Conservation (phyloP, 2,888 invertebrate genomes). For the Drosophila mercatorum region DNA sequence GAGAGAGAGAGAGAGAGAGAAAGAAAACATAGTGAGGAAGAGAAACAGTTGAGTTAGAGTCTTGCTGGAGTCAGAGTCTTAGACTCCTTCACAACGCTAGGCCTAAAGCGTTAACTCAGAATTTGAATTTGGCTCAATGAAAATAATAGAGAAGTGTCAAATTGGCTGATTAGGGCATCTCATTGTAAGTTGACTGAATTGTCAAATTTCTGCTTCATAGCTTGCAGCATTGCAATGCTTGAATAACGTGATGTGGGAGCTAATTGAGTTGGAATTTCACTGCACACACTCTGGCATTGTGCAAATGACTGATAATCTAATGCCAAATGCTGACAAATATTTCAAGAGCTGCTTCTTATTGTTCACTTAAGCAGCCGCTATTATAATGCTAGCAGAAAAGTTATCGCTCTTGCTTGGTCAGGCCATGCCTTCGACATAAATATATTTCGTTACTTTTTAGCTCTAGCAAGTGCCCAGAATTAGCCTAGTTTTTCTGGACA, state of each 20-base stretch:
- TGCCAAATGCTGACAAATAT: too few relatives aligned
- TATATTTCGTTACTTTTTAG: too few relatives aligned
- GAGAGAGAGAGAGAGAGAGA: neutral
- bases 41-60: neutral
- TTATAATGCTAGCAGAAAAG: neutral
- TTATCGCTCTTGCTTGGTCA: neutral
- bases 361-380: neutral
- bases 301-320: too few relatives aligned
- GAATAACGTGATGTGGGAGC: neutral
- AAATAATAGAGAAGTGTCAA: neutral
- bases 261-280: neutral
- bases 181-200: neutral
- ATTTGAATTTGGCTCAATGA: neutral
- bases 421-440: too few relatives aligned
- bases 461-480: neutral
- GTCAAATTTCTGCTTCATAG: too few relatives aligned
- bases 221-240: too few relatives aligned
- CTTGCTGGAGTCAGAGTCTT: too few relatives aligned
- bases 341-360: too few relatives aligned
- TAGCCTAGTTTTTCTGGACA: neutral
- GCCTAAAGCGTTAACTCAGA: too few relatives aligned
- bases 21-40: neutral
- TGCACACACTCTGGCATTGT: neutral
- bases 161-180: too few relatives aligned
- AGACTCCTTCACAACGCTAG: too few relatives aligned